Base-by-base conservation (phyloP, 2,888 invertebrate genomes). In the Caenorhabditis imperialis region DNA sequence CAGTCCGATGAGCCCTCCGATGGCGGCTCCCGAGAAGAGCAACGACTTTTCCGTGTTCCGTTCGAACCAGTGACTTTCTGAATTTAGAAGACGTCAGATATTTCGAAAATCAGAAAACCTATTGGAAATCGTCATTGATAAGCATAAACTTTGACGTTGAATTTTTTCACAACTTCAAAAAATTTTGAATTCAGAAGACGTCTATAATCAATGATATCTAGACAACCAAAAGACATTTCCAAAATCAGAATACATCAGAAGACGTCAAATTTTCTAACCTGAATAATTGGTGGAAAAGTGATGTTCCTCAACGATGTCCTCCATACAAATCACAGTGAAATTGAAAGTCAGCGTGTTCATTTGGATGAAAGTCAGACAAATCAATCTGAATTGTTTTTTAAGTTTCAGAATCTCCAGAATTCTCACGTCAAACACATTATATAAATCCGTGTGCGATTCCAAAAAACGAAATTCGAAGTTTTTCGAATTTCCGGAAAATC, bases 241-340 rank as follows among this genome's bases (percentile, higher is more conserved):
- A n/a, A n/a, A n/a, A n/a, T n/a, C n/a, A n/a, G n/a, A n/a, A n/a
- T n/a, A n/a, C n/a, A n/a, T n/a, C n/a, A n/a, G n/a, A n/a, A n/a
- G n/a, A n/a, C n/a, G n/a, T n/a, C n/a, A n/a, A n/a, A 16, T 42
- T 18, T n/a, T 33, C 47, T 3, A n/a, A 67, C 67, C 67, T 38
- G 48, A 44, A 0, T 1, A 20, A 51, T 58, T 67, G 16, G 22
- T 1, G 10, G 2, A 14, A 2, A 12, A 10, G 30, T 67, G 50
- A 16, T 47, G 30, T 3, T 65, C 33, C 1, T 60, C 61, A 0
- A 51, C 35, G 3, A 74, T 16, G 27, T 74, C 70, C 10, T 70
- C 51, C 77, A 77, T 77, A 53, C 77, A 77, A 47, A 77, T 77
- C 6, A 77, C 77, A 12, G 77, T 77, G 27, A 77, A 63, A 35